Percentiles rank a stretch among this genome's conserved stretches.
phyloP scores from a whole-genome alignment of 2,888 invertebrate species.

The Drosophila kambysellisi region DNA sequence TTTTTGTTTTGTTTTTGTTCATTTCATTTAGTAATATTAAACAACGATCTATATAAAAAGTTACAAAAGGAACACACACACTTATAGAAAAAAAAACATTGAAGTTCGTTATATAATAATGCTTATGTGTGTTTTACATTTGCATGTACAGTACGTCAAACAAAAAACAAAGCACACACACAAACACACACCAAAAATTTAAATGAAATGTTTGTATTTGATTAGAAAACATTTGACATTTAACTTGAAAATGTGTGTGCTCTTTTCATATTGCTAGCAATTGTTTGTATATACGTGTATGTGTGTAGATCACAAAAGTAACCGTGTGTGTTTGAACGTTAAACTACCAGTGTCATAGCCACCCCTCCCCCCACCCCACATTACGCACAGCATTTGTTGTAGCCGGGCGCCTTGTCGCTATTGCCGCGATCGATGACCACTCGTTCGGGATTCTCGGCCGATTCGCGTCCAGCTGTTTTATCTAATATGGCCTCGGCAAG shows the following conservation, averaged over 20 bases:
- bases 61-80: constrained; percentile 42
- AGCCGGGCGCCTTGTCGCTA: constrained; percentile 83
- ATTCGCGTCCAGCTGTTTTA: constrained; percentile 93
- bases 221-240: neutral
- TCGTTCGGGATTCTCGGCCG: constrained; percentile 90
- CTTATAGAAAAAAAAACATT: constrained; percentile 31
- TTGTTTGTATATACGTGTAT: constrained; percentile 1
- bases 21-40: constrained; percentile 29
- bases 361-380: constrained; percentile 33
- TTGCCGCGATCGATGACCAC: constrained; percentile 90
- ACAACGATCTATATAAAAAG: constrained; percentile 39
- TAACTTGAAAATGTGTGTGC: neutral
- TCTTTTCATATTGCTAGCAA: constrained; percentile 1
- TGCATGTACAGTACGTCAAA: constrained; percentile 4
- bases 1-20: constrained; percentile 8
- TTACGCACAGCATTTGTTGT: constrained; percentile 85
- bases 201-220: neutral
- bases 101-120: constrained; percentile 38
- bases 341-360: constrained; percentile 44
- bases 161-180: constrained; percentile 4
- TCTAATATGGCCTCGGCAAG: constrained; percentile 97
- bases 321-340: constrained; percentile 46
- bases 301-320: constrained; percentile 56
- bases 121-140: constrained; percentile 10
- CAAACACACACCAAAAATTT: neutral